Evolutionary conservation across 2,797 vertebrate species (phyloP), one percentile per base, ranked within the genome.

Genomic region (Lagodon rhomboides): DNA sequence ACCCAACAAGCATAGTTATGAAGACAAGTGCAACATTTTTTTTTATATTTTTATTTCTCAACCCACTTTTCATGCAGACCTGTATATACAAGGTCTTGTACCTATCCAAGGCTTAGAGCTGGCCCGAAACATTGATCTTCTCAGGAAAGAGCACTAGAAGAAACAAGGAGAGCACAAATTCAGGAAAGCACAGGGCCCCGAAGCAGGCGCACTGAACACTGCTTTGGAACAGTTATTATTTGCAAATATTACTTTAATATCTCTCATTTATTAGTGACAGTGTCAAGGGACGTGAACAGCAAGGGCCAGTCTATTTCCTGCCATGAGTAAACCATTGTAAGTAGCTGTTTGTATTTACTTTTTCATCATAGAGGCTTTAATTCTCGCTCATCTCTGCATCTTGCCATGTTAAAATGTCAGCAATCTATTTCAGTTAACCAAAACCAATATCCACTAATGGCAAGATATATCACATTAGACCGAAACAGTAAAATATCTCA

Each of bases 331-430:
- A 85, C 66, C 61, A 65, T 72, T 79, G 47, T 94, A 72, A 85
- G 87, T 92, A 93, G 93, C 93, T 96, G 95, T 95, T 96, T 96
- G 95, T 96, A 91, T 95, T 92, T 95, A 85, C 94, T 89, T 89
- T 89, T 53, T 77, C 75, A 84, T 77, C 85, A 88, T 73, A 93
- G 89, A 79, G 34, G 76, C 77, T 87, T 77, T 60, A 44, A 80
- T 66, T 73, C 38, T 79, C 10, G 50, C 27, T 83, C 62, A 82
- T 79, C 70, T 89, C 74, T 77, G 55, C 78, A 78, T 75, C 60
- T 81, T 68, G 41, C 23, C 66, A 43, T 68, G 58, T 69, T 78
- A 79, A 68, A 81, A 70, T 53, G 49, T 79, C 51, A 69, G 70
- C 55, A 83, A 91, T 76, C 75, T 75, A 56, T 68, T 73, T 50